Evolutionary conservation across 2,797 vertebrate genomes (phyloP), one percentile per base, ranked within the genome.

Genomic region (Melanotaenia pygmaea): DNA sequence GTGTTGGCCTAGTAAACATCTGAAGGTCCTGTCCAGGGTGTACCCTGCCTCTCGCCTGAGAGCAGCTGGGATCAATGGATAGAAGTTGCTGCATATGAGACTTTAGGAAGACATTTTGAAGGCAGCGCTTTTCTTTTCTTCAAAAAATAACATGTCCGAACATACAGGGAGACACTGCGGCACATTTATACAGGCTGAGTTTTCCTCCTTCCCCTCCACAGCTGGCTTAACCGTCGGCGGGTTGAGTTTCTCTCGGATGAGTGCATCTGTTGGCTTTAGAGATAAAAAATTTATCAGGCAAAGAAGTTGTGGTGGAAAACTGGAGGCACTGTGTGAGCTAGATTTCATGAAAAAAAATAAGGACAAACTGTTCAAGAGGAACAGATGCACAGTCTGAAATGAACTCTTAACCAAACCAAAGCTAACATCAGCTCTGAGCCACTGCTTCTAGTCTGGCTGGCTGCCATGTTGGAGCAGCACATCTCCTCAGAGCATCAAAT

Each of bases 191-290:
- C 6, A 12, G 77, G 51, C 37, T n/a, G 12, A 22, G 70, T 76
- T 84, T 83, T 90, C 72, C 72, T 84, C 43, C 60, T 83, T 77
- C 76, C 89, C 62, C 59, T 90, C 82, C 93, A 89, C 74, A 93
- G 74, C 71, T 89, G 75, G 81, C 85, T 91, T 24, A 93, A 12
- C 8, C 81, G 76, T 64, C 66, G 79, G 1, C 77, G 77, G 30
- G 74, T 1, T 0, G 61, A 58, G 60, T 35, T 86, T 70, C 61
- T 90, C 77, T 86, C 83, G 65, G 75, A 71, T 54, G 80, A 30
- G 74, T 82, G 86, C 78, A 28, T 88, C 84, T 87, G 71, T 77
- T 87, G 83, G 81, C 92, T 93, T 81, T 26, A 47, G 6, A 58
- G 61, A 89, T 75, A 66, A 84, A 86, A 88, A 63, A 85, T 62